phyloP scores from a whole-genome alignment of 2,888 invertebrate species.

The Catocala nupta region DNA sequence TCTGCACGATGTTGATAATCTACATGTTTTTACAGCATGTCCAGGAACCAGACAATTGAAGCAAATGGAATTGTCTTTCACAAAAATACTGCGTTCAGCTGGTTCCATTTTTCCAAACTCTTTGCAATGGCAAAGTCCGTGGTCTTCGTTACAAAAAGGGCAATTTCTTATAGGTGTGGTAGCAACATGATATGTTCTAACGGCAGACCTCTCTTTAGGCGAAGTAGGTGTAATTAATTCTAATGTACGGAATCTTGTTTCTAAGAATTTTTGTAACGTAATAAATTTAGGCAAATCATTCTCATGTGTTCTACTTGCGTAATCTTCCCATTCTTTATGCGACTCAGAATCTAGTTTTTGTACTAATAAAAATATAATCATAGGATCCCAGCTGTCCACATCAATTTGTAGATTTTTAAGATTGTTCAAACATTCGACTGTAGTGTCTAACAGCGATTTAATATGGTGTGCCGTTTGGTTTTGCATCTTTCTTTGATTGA shows the following conservation, averaged over 20 bases:
- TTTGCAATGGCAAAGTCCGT: constrained; percentile 5
- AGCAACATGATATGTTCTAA: constrained; percentile 3
- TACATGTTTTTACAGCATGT: constrained; percentile 11
- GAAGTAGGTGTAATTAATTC: neutral
- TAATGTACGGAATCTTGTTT: constrained; percentile 9
- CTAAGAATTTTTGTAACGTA: constrained; percentile 6
- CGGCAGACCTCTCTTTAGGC: neutral
- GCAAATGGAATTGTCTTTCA: constrained; percentile 3
- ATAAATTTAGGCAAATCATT: neutral
- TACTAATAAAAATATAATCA: constrained; percentile 13
- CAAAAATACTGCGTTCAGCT: neutral
- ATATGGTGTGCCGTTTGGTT: constrained; percentile 3
- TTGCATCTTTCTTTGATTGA: constrained; percentile 7
- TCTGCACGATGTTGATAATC: neutral
- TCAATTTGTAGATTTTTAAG: constrained; percentile 7
- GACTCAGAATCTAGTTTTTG: constrained; percentile 14
- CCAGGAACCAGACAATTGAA: constrained; percentile 13
- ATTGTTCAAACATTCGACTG: constrained; percentile 1
- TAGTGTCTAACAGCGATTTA: constrained; percentile 11
- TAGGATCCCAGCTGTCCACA: constrained; percentile 12
- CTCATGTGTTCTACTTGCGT: neutral
- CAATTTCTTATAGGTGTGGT: constrained; percentile 3
- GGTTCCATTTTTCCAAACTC: constrained; percentile 8
- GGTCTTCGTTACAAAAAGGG: constrained; percentile 4
- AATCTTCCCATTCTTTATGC: constrained; percentile 15